Percentiles rank a stretch among this genome's conserved stretches.
These are phyloP conservation scores for Cheumatopsyche charites DNA, from an alignment of 1,140 invertebrate genomes.

Conservation along the genomic window DNA sequence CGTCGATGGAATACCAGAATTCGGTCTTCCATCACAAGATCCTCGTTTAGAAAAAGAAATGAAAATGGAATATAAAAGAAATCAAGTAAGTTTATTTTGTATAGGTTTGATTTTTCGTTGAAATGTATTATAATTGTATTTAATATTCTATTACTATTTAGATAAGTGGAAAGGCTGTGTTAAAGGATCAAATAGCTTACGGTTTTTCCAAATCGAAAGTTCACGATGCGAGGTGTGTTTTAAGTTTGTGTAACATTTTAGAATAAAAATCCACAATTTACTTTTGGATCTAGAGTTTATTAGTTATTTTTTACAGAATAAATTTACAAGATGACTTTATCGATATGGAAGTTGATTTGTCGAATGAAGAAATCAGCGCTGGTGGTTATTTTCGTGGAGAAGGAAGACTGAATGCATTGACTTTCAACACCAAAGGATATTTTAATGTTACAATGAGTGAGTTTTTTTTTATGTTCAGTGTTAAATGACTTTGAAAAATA, in stretches of 20 bases:
- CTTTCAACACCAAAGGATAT: slow-evolving; percentile 59
- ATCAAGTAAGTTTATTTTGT: slow-evolving; percentile 52
- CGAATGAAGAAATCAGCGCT: slow-evolving; percentile 56
- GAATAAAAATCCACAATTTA: background rate
- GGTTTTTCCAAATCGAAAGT: slow-evolving; percentile 17
- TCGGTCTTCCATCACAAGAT: slow-evolving; percentile 60
- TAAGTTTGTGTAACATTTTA: background rate
- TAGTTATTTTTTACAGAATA: slow-evolving; percentile 50
- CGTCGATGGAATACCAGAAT: slow-evolving; percentile 53
- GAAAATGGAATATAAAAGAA: slow-evolving; percentile 57
- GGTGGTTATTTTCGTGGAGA: slow-evolving; percentile 61
- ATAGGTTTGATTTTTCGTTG: background rate
- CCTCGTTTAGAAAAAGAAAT: slow-evolving; percentile 59
- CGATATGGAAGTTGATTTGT: slow-evolving; percentile 62
- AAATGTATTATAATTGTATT: background rate
- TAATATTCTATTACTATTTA: background rate
- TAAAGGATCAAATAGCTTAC: background rate
- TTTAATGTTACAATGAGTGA: slow-evolving; percentile 57
- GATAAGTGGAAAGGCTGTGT: background rate
- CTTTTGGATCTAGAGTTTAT: background rate
- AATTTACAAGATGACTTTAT: slow-evolving; percentile 59
- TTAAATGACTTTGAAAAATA: no score
- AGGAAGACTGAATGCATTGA: slow-evolving; percentile 58
- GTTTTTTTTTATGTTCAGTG: no score
- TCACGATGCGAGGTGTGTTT: background rate